phyloP scores from a whole-genome alignment of 1,140 invertebrate species.

The Papilio aristodemus region DNA sequence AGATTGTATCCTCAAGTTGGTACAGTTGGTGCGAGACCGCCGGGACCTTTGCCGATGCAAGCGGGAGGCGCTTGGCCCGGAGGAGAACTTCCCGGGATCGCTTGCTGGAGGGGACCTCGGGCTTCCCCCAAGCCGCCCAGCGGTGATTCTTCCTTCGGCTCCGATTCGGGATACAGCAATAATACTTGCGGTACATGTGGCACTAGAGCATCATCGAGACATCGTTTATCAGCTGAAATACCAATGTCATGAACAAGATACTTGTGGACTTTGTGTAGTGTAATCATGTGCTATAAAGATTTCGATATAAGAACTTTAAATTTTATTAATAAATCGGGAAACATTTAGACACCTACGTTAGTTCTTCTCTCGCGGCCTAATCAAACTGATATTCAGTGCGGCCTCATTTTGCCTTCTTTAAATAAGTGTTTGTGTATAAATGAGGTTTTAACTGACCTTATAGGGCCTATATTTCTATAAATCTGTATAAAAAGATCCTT shows the following conservation, averaged over 20 bases:
- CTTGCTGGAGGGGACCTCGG: constrained; percentile 73
- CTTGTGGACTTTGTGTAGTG: constrained; percentile 36
- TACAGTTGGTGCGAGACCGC: constrained; percentile 71
- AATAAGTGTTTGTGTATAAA: constrained; percentile 44
- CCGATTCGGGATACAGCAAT: constrained; percentile 82
- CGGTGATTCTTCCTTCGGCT: constrained; percentile 80
- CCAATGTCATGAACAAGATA: constrained; percentile 51
- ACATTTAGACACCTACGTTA: constrained; percentile 43
- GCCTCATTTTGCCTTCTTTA: constrained; percentile 54
- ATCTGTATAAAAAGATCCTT: constrained; percentile 55
- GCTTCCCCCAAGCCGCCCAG: constrained; percentile 72
- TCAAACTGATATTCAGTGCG: constrained; percentile 55
- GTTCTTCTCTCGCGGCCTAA: constrained; percentile 49
- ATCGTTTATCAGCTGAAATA: constrained; percentile 62
- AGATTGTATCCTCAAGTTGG: constrained; percentile 82
- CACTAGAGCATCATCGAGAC: constrained; percentile 74
- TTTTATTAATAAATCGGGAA: constrained; percentile 35
- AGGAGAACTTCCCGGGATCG: constrained; percentile 68
- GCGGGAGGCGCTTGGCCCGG: constrained; percentile 70
- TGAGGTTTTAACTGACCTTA: constrained; percentile 40
- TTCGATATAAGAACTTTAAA: constrained; percentile 39
- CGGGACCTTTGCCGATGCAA: constrained; percentile 60
- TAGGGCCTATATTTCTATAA: constrained; percentile 58
- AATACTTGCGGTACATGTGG: constrained; percentile 81
- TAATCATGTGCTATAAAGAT: constrained; percentile 45